phyloP scores from a whole-genome alignment of 2,797 vertebrate species.

The Heliangelus exortis region DNA sequence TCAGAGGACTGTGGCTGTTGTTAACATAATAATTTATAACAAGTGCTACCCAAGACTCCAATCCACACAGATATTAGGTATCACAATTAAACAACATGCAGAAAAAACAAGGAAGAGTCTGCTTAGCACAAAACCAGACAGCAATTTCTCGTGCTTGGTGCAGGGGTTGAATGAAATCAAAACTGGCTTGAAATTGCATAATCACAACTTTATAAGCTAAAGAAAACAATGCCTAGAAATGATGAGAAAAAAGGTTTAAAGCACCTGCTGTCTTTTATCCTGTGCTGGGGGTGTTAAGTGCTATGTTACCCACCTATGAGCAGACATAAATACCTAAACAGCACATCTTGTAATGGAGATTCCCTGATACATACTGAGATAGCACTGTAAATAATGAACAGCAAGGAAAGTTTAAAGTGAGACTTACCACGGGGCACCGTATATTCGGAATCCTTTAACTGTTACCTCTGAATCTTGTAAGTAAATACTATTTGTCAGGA shows the following conservation, averaged over 20 bases:
- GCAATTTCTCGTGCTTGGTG: neutral
- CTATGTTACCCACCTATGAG: neutral
- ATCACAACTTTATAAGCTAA: neutral
- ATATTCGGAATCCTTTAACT: conserved; percentile 99
- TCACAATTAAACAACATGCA: neutral
- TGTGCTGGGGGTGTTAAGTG: neutral
- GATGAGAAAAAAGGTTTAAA: neutral
- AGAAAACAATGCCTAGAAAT: neutral
- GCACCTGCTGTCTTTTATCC: neutral
- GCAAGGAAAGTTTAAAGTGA: conserved; percentile 49
- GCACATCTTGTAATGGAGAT: neutral
- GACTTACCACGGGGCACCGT: conserved; percentile 96
- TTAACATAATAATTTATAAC: neutral
- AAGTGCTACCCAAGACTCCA: neutral
- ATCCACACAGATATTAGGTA: neutral
- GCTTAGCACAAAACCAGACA: neutral
- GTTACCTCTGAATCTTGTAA: conserved; percentile 98
- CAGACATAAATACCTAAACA: neutral
- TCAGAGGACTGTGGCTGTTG: neutral
- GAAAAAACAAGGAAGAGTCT: neutral
- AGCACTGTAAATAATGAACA: neutral
- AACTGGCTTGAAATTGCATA: neutral
- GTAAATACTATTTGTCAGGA: conserved; percentile 99
- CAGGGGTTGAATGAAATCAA: neutral
- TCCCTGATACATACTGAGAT: neutral